These are phyloP conservation scores for Spodoptera frugiperda DNA, from an alignment of 1,140 invertebrate genomes.

Conservation along the genomic window DNA sequence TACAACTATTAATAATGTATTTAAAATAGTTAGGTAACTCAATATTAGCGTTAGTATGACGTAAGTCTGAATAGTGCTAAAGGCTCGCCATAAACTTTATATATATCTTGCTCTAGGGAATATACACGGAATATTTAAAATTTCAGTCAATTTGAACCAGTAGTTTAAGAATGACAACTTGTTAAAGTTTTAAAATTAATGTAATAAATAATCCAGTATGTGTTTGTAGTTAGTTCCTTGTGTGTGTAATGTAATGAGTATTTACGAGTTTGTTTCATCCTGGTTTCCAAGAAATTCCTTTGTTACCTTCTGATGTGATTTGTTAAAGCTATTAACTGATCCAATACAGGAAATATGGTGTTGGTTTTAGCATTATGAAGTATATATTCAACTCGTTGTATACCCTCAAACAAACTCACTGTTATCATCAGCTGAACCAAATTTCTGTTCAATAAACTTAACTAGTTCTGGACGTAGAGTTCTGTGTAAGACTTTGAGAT, in stretches of 20 bases:
- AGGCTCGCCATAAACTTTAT: not conserved
- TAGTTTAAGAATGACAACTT: too few relatives aligned
- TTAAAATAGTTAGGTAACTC: not conserved
- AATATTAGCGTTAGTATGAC: conserved; percentile 35
- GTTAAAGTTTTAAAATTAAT: conserved; percentile 27
- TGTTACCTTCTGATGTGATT: not conserved
- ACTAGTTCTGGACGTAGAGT: too few relatives aligned
- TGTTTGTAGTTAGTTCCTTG: conserved; percentile 15
- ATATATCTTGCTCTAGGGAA: not conserved
- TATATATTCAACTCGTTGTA: too few relatives aligned
- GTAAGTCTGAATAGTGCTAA: conserved; percentile 23
- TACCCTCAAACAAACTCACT: too few relatives aligned
- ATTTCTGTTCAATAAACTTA: too few relatives aligned
- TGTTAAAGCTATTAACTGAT: too few relatives aligned
- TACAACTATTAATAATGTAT: too few relatives aligned
- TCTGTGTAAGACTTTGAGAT: too few relatives aligned
- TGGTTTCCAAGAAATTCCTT: conserved; percentile 8
- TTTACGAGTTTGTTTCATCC: conserved; percentile 21
- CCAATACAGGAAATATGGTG: too few relatives aligned
- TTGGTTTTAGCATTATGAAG: not conserved
- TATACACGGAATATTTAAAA: not conserved
- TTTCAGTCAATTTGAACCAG: too few relatives aligned
- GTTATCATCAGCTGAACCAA: too few relatives aligned
- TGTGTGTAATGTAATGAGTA: conserved; percentile 17
- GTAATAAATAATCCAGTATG: conserved; percentile 18